A percentile compares a stretch with the other conserved stretches of the same genome.
phyloP scores from a whole-genome alignment of 2,888 invertebrate genomes.

The Euclidia mi region DNA sequence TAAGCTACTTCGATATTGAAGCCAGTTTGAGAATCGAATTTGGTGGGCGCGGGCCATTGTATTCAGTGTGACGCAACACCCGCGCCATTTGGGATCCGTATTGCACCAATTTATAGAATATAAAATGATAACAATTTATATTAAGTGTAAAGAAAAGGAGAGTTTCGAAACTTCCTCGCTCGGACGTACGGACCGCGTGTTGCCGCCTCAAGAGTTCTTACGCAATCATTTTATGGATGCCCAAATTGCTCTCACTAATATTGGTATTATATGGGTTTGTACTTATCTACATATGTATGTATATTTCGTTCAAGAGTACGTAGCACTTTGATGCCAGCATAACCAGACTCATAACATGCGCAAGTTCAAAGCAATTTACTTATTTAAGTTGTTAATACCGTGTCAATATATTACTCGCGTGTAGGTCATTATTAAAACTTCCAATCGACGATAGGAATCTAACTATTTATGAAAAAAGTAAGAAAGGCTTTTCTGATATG shows the following conservation, averaged over 20 bases:
- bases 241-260: conserved; percentile 40
- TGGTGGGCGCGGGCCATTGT: conserved; percentile 10
- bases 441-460: conserved; percentile 8
- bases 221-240: conserved; percentile 51
- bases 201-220: conserved; percentile 41
- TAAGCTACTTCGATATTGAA: conserved; percentile 14
- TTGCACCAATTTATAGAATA: conserved; percentile 51
- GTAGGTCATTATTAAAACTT: conserved; percentile 19
- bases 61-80: conserved; percentile 19
- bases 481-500: conserved; percentile 17
- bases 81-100: conserved; percentile 33
- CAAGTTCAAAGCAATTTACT: conserved; percentile 31
- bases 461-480: conserved; percentile 23
- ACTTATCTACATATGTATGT: conserved; percentile 7
- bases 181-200: conserved; percentile 24
- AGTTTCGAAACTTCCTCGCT: conserved; percentile 51
- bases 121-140: conserved; percentile 34
- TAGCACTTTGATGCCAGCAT: conserved; percentile 16
- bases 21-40: background rate
- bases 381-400: conserved; percentile 25
- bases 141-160: conserved; percentile 44
- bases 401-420: conserved; percentile 21
- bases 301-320: too few species aligned
- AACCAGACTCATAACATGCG: conserved; percentile 23
- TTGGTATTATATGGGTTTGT: conserved; percentile 31